Percentiles rank a stretch among this genome's conserved stretches.
These are phyloP conservation scores for Hoplostethus atlanticus DNA, from an alignment of 2,797 vertebrate genomes.

Conservation along the genomic window DNA sequence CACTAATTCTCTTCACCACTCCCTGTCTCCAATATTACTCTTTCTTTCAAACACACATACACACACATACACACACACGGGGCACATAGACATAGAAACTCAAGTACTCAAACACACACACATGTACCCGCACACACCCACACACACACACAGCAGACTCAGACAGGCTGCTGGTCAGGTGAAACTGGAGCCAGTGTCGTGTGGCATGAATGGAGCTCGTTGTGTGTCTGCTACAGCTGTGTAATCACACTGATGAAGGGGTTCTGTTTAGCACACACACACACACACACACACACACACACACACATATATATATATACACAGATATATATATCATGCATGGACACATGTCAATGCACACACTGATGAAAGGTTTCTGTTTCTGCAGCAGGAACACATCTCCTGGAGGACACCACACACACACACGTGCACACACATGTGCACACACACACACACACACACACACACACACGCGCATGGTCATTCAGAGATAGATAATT, in stretches of 20 bases:
- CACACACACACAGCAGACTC: constrained; percentile 22
- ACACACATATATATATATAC: constrained; percentile 29
- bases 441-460: neutral
- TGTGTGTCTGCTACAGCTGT: constrained; percentile 79
- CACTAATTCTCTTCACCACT: constrained; percentile 40
- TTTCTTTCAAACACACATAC: neutral
- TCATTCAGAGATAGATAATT: constrained; percentile 28
- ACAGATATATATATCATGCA: neutral
- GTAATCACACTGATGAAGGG: constrained; percentile 77
- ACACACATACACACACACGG: neutral
- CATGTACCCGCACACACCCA: constrained; percentile 22
- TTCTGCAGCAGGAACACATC: neutral
- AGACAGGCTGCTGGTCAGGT: constrained; percentile 70
- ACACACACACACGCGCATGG: constrained; percentile 11
- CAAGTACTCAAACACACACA: neutral
- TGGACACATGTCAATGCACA: constrained; percentile 6
- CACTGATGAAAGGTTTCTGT: constrained; percentile 11
- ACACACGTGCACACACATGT: neutral
- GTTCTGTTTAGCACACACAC: constrained; percentile 59
- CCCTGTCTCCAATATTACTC: constrained; percentile 13
- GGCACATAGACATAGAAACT: constrained; percentile 11
- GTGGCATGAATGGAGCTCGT: constrained; percentile 76
- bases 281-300: constrained; percentile 29
- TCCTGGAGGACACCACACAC: neutral
- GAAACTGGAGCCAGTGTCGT: constrained; percentile 68